phyloP scores from a whole-genome alignment of 2,113 vertebrate genomes.

The Tenrec ecaudatus region DNA sequence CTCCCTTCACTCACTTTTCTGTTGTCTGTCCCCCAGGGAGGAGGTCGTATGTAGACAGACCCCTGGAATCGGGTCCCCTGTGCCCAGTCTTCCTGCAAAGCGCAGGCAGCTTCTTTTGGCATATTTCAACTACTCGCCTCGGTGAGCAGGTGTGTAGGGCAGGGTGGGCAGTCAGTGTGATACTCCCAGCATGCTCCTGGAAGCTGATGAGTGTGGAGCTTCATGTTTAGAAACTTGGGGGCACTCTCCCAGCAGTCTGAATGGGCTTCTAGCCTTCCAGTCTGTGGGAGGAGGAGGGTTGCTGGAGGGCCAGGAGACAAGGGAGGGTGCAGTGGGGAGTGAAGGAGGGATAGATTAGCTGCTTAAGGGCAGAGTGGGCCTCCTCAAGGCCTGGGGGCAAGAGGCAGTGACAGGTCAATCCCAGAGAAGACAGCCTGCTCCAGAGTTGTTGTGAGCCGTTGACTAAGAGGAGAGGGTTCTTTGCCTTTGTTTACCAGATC shows the following conservation, averaged over 20 bases:
- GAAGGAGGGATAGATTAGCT: neutral
- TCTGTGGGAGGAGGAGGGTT: neutral
- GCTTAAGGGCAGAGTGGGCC: neutral
- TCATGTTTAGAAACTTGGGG: too few species aligned
- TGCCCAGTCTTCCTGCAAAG: neutral
- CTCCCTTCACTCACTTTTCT: too few species aligned
- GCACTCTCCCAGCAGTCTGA: neutral
- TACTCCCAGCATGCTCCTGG: fast-evolving
- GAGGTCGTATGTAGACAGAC: too few species aligned
- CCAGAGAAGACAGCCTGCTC: neutral
- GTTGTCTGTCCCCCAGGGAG: too few species aligned
- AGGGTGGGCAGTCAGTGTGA: neutral
- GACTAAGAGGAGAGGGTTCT: neutral
- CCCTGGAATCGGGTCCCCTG: too few species aligned
- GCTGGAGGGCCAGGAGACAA: neutral
- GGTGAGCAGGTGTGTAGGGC: neutral
- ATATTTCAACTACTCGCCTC: fast-evolving
- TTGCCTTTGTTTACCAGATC: neutral
- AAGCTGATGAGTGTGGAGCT: neutral
- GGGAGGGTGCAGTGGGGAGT: neutral
- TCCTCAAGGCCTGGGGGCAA: neutral
- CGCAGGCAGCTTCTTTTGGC: fast-evolving
- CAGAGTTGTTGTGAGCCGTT: neutral
- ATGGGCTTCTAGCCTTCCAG: neutral
- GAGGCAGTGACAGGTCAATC: neutral